Evolutionary conservation across 2,888 invertebrate genomes (phyloP), one percentile per base, ranked within the genome.

Genomic region (Andrena camellia): DNA sequence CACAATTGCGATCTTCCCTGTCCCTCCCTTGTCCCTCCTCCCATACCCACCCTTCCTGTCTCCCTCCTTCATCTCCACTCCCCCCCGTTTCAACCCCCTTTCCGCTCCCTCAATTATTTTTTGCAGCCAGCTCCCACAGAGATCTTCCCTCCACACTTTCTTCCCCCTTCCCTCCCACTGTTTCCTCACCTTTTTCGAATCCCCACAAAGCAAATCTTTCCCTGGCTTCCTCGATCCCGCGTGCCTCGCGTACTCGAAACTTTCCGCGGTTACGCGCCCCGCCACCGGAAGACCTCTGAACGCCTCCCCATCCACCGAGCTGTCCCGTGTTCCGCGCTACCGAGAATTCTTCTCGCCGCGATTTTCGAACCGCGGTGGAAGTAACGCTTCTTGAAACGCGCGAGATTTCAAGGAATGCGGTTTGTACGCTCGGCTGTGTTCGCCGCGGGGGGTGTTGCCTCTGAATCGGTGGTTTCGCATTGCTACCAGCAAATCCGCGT

Each of bases 1-100:
- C 82, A 80, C 87, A 76, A 86, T 87, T 82, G 78, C 82, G 84
- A 86, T 74, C 84, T 78, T 70, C 75, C 29, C 77, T 71, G 31
- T 29, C 68, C 52, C 48, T 31, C 52, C 50, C 57, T 63, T 64
- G 67, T 35, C 74, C 72, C 64, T 66, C 64, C 23, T 17, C 35
- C 2, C 29, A 13, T 59, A 23, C 20, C 62, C 23, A 29, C 23
- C 17, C 17, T 3, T 20, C 20, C 10, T 20, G 20, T 71, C 57
- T 48, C 64, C 20, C 42, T 7, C 10, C 48, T 23, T 42, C 60
- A 20, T 26, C 26, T 59, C n/a, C 33, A 10, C 10, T 17, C 23
- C n/a, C n/a, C 1, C 29, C 20, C 13, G 42, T 13, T 42, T 42
- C 42, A 42, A 42, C 42, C 42, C 42, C 42, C 13, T 42, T 42